Evolutionary conservation across 2,113 vertebrate species (phyloP).

Genomic region (Tamias sibiricus): DNA sequence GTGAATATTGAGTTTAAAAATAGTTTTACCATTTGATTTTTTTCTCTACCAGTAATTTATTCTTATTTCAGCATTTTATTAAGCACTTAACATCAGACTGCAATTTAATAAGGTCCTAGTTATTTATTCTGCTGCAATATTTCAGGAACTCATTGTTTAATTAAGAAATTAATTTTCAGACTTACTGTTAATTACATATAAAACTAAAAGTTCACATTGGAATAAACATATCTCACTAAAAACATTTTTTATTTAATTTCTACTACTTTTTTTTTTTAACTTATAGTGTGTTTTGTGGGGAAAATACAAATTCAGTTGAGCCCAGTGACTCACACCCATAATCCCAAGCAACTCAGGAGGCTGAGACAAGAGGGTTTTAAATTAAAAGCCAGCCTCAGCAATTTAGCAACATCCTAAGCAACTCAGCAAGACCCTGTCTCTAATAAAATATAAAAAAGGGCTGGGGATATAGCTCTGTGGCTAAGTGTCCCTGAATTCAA

Average conservation of each 20-base stretch:
- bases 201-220: neutral
- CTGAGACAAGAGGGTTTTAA: too few relatives aligned
- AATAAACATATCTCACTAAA: neutral
- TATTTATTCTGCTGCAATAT: neutral
- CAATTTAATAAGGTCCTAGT: neutral
- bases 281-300: neutral
- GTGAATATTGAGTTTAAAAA: neutral
- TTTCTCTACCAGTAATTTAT: neutral
- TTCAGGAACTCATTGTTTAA: neutral
- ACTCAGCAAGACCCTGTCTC: too few relatives aligned
- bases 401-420: too few relatives aligned
- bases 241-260: neutral
- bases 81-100: neutral
- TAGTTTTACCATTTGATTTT: neutral
- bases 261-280: neutral
- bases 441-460: too few relatives aligned
- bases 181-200: neutral
- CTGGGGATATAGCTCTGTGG: too few relatives aligned
- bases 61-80: conserved; percentile 12
- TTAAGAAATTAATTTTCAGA: neutral
- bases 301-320: neutral
- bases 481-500: too few relatives aligned
- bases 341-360: too few relatives aligned
- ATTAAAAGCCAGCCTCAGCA: too few relatives aligned
- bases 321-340: too few relatives aligned